Percentiles rank a stretch among this genome's conserved stretches.
These are phyloP conservation scores for Bucorvus abyssinicus DNA, from an alignment of 2,797 vertebrate species.

Conservation along the genomic window DNA sequence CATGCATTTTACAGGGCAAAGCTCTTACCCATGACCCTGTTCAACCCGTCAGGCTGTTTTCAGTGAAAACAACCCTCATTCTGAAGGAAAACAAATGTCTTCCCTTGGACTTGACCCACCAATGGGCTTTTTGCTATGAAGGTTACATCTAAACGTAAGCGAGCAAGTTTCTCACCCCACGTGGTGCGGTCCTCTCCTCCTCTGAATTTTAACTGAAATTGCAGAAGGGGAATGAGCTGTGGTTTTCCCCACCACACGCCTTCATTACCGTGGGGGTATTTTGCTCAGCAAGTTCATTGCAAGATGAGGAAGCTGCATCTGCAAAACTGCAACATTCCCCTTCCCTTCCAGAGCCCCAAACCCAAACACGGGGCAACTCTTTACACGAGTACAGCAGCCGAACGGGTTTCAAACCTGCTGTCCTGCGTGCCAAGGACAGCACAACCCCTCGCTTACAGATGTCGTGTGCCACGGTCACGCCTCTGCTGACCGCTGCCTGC, in stretches of 20 bases:
- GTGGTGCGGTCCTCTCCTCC: background rate
- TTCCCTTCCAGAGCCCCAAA: background rate
- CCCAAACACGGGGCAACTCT: rapidly evolving
- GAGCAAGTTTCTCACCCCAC: background rate
- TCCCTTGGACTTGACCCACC: background rate
- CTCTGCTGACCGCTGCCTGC: background rate
- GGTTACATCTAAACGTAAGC: background rate
- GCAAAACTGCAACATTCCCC: background rate
- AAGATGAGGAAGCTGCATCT: background rate
- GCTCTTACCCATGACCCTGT: background rate
- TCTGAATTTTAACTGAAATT: background rate
- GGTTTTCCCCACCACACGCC: background rate
- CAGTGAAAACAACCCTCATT: background rate
- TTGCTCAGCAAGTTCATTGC: background rate
- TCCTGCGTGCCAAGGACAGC: background rate
- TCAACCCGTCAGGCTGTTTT: background rate
- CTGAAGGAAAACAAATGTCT: background rate
- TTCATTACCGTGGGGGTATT: background rate
- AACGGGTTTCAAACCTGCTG: background rate
- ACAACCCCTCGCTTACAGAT: rapidly evolving
- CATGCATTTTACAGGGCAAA: background rate
- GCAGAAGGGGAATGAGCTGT: background rate
- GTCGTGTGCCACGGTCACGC: rapidly evolving
- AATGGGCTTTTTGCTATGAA: background rate
- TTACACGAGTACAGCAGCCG: rapidly evolving